A percentile compares a stretch with the other conserved stretches of the same genome.
These are phyloP conservation scores for Cyprinodon variegatus DNA, from an alignment of 2,113 vertebrate species.

Conservation along the genomic window DNA sequence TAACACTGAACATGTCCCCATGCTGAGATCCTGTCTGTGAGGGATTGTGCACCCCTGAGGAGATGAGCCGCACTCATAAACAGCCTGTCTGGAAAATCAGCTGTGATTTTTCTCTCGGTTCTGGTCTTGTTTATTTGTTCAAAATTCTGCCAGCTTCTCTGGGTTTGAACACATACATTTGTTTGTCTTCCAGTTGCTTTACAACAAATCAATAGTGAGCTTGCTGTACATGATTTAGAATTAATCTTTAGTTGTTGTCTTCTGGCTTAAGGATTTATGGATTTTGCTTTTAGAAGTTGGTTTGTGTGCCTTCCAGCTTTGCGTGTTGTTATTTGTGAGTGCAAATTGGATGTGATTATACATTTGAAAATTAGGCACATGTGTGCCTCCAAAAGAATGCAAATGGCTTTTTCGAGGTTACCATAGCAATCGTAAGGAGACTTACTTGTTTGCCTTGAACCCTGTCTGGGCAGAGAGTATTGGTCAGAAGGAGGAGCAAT, in stretches of 20 bases:
- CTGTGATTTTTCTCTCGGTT: conserved; percentile 25
- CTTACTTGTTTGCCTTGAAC: conserved; percentile 50
- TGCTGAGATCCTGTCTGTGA: conserved; percentile 16
- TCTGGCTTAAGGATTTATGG: conserved; percentile 50
- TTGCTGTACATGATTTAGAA: conserved; percentile 50
- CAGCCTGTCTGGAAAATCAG: conserved; percentile 8
- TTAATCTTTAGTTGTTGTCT: conserved; percentile 36
- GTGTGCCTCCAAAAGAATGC: conserved; percentile 54
- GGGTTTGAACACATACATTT: conserved; percentile 30
- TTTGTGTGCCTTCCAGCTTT: conserved; percentile 59
- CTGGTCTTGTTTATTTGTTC: conserved; percentile 49
- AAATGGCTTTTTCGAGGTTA: conserved; percentile 24
- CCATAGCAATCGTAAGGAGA: conserved; percentile 30
- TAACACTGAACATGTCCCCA: conserved; percentile 43
- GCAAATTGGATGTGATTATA: conserved; percentile 69
- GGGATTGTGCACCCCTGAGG: background rate
- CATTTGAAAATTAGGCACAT: conserved; percentile 57
- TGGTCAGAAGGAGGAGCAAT: conserved; percentile 46
- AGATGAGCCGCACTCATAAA: conserved; percentile 16
- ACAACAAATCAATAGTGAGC: conserved; percentile 44
- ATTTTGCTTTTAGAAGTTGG: conserved; percentile 50
- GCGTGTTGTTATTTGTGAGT: conserved; percentile 65
- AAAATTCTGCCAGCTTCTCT: conserved; percentile 32
- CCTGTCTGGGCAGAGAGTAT: conserved; percentile 25
- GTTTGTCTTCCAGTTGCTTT: conserved; percentile 54